These are phyloP conservation scores for Geotrupes spiniger DNA, from an alignment of 2,888 invertebrate genomes.

Conservation along the genomic window DNA sequence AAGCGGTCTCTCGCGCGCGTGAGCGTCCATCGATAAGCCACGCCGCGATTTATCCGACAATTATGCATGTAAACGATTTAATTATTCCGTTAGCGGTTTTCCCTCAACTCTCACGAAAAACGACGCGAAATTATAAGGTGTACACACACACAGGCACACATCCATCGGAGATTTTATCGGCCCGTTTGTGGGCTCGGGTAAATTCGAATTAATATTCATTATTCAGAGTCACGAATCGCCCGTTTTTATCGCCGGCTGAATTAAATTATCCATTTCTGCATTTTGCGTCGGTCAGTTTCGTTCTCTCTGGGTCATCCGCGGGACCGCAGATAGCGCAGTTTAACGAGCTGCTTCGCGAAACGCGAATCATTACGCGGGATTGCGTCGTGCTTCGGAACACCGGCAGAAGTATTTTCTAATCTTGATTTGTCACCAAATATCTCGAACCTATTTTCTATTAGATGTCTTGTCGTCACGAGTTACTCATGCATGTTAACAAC, in stretches of 20 bases:
- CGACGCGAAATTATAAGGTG: constrained; percentile 9
- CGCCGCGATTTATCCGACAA: constrained; percentile 11
- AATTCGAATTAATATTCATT: constrained; percentile 20
- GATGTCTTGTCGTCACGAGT: no score
- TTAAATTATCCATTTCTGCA: constrained; percentile 12
- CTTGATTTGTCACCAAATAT: no score
- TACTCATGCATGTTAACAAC: no score
- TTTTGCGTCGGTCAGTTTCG: background rate
- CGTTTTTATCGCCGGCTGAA: constrained; percentile 16
- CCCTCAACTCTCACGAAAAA: constrained; percentile 1
- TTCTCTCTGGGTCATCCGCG: background rate
- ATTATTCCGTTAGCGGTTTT: constrained; percentile 13
- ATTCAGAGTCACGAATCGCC: constrained; percentile 19
- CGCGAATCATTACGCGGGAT: no score
- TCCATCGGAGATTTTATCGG: constrained; percentile 12
- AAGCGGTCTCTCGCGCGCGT: background rate
- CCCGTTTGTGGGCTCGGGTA: constrained; percentile 13
- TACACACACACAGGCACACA: background rate
- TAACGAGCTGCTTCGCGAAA: no score
- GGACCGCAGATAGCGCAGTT: background rate
- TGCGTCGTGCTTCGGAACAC: no score
- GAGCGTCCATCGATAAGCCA: background rate
- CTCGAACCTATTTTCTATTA: no score
- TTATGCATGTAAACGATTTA: constrained; percentile 19
- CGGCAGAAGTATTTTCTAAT: no score